Evolutionary conservation across 2,888 invertebrate genomes (phyloP).

Genomic region (Xanthorhoe designata): DNA sequence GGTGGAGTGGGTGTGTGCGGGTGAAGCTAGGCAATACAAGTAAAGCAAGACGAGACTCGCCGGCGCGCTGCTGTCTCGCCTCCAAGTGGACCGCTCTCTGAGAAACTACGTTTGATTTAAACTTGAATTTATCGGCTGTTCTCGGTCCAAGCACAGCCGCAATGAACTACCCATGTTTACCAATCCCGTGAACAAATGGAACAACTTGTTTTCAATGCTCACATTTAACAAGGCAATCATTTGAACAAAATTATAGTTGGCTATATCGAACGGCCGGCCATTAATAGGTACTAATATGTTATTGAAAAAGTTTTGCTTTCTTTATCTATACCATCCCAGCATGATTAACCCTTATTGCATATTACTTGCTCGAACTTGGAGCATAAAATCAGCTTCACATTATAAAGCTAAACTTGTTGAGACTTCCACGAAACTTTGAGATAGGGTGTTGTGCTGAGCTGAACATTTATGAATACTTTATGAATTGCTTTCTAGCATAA

Average conservation of each 20-base stretch:
- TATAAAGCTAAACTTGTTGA: constrained; percentile 46
- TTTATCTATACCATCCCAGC: constrained; percentile 30
- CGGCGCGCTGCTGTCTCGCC: constrained; percentile 43
- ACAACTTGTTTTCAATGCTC: constrained; percentile 32
- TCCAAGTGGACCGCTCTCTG: constrained; percentile 45
- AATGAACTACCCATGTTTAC: constrained; percentile 52
- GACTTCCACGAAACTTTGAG: constrained; percentile 28
- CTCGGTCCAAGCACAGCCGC: constrained; percentile 43
- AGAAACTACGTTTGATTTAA: constrained; percentile 57
- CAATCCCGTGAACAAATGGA: constrained; percentile 35
- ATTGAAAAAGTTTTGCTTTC: constrained; percentile 33
- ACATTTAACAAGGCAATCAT: constrained; percentile 24
- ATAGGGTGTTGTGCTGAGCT: constrained; percentile 25
- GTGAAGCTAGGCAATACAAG: constrained; percentile 21
- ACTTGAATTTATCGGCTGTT: constrained; percentile 59
- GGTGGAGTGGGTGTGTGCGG: constrained; percentile 46
- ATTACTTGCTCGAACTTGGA: constrained; percentile 47
- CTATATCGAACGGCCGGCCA: constrained; percentile 9
- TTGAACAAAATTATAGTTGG: constrained; percentile 13
- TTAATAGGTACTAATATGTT: constrained; percentile 20
- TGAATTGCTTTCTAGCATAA: constrained; percentile 18
- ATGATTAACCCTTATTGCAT: constrained; percentile 49
- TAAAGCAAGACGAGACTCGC: constrained; percentile 25
- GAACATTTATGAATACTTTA: constrained; percentile 33
- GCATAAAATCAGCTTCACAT: constrained; percentile 55